Percentiles rank a stretch among this genome's conserved stretches.
Evolutionary conservation across 2,888 invertebrate genomes (phyloP).

Genomic region (Glaucopsyche alexis): DNA sequence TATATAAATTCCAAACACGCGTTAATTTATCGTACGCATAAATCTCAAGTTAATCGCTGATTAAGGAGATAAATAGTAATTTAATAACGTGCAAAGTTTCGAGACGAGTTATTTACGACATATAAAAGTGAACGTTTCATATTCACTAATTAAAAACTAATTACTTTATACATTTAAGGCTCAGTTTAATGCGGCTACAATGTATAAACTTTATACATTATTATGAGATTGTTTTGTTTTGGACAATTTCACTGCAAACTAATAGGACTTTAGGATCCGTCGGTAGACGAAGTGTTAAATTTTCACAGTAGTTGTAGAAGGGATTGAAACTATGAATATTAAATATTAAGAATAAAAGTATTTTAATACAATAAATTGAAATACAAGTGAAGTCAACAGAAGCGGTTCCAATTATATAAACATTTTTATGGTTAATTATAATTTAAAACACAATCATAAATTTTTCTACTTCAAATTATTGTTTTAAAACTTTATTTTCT

Average conservation of each 20-base stretch:
- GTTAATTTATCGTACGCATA: conserved; percentile 27
- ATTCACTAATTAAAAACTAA: conserved; percentile 30
- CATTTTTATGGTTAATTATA: conserved; percentile 7
- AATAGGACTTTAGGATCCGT: background rate
- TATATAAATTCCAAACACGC: background rate
- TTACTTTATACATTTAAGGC: conserved; percentile 22
- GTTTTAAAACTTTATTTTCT: background rate
- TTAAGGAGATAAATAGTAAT: conserved; percentile 30
- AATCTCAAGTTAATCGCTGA: conserved; percentile 27
- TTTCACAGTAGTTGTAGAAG: background rate
- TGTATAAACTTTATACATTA: background rate
- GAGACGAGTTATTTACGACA: conserved; percentile 32
- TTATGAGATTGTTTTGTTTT: background rate
- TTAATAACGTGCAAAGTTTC: conserved; percentile 31
- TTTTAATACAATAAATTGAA: background rate
- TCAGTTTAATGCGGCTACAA: background rate
- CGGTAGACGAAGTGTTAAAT: background rate
- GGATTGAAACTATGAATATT: too few species aligned
- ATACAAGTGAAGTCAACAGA: background rate
- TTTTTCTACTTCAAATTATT: conserved; percentile 17
- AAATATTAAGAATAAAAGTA: background rate
- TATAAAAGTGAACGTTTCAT: conserved; percentile 30
- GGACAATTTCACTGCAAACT: background rate
- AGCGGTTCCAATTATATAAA: background rate
- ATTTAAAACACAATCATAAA: background rate